Conservation (phyloP, 2,888 invertebrate genomes). For the Melanophora roralis region DNA sequence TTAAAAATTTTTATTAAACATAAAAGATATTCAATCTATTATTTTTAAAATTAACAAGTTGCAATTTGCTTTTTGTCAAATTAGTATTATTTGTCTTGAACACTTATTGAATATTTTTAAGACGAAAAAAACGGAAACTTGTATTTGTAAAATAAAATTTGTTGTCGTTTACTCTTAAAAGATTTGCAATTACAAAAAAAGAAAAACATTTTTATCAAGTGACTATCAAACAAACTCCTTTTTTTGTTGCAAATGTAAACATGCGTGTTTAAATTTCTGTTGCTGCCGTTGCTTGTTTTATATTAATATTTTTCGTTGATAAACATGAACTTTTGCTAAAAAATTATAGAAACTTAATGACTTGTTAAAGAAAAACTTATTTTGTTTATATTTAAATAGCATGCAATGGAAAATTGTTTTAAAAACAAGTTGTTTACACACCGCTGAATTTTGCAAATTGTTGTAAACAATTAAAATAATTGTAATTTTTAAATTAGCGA, state of each 20-base stretch:
- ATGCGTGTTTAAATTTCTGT: constrained; percentile 23
- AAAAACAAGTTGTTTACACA: background rate
- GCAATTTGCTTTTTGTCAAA: constrained; percentile 13
- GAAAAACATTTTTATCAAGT: no score
- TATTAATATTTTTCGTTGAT: background rate
- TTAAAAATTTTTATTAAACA: no score
- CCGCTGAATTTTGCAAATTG: background rate
- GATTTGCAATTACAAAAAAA: constrained; percentile 3
- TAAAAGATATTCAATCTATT: no score
- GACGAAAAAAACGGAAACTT: constrained; percentile 5
- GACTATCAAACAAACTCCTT: no score
- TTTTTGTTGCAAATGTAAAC: constrained; percentile 6
- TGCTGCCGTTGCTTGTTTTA: background rate
- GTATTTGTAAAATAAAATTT: background rate
- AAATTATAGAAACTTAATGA: constrained; percentile 4
- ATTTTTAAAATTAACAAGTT: background rate
- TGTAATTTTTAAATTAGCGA: background rate
- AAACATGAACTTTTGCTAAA: constrained; percentile 23
- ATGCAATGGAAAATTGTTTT: constrained; percentile 19
- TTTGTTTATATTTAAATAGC: constrained; percentile 30
- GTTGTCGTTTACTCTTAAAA: background rate
- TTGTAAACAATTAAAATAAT: constrained; percentile 10
- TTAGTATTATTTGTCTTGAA: constrained; percentile 20
- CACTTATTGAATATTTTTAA: background rate
- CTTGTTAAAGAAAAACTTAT: background rate